A percentile compares a stretch with the other conserved stretches of the same genome.
Conservation (phyloP, 2,113 vertebrate genomes). For the Leiothrix lutea region DNA sequence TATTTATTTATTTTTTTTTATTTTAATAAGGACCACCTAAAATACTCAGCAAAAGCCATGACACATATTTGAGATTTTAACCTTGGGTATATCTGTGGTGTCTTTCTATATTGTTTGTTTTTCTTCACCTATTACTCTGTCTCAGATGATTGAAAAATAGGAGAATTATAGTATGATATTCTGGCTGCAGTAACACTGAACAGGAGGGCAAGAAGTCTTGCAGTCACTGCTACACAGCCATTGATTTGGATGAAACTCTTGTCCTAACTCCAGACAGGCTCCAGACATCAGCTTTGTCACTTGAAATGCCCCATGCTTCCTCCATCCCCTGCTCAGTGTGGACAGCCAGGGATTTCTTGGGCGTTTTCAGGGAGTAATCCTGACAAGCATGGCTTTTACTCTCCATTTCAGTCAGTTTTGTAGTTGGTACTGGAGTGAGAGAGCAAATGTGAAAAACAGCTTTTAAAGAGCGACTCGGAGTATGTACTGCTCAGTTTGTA, state of each 20-base stretch:
- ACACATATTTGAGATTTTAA: neutral
- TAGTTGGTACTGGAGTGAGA: neutral
- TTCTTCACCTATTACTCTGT: neutral
- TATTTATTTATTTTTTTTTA: neutral
- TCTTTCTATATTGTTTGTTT: neutral
- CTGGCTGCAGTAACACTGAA: neutral
- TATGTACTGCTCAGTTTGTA: neutral
- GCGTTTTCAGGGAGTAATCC: rapidly evolving
- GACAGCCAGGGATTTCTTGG: neutral
- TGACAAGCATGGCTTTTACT: neutral
- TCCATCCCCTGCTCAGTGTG: neutral
- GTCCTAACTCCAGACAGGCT: neutral
- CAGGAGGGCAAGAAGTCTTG: neutral
- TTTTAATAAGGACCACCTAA: neutral
- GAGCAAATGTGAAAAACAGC: neutral
- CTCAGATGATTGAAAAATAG: neutral
- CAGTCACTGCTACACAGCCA: neutral
- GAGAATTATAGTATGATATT: neutral
- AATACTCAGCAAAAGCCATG: neutral
- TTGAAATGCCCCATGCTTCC: rapidly evolving
- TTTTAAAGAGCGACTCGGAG: neutral
- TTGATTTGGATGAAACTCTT: neutral
- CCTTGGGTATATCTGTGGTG: neutral
- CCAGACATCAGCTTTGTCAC: neutral
- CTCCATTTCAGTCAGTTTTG: rapidly evolving